Conservation (phyloP, 2,888 invertebrate species). For the Caenorhabditis imperialis region DNA sequence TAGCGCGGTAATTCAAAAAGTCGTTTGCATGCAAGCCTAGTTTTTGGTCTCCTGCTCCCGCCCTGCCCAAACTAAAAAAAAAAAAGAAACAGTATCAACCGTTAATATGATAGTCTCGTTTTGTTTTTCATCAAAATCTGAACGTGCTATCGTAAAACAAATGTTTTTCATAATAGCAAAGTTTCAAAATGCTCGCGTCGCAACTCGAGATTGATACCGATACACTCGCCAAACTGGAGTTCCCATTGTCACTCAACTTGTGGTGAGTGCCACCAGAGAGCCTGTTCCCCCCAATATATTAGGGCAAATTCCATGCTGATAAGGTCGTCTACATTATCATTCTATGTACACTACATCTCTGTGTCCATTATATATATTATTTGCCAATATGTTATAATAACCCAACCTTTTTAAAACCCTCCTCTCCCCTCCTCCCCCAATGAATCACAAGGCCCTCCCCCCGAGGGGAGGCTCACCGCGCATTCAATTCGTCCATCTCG, state of each 20-base stretch:
- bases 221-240: too few relatives aligned
- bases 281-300: too few relatives aligned
- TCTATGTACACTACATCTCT: constrained; percentile 20
- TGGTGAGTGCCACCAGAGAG: too few relatives aligned
- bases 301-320: too few relatives aligned
- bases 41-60: too few relatives aligned
- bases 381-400: constrained; percentile 29
- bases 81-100: constrained; percentile 16
- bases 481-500: constrained; percentile 8
- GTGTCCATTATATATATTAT: constrained; percentile 1
- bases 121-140: constrained; percentile 37
- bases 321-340: too few relatives aligned
- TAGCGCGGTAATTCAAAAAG: too few relatives aligned
- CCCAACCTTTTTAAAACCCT: constrained; percentile 23
- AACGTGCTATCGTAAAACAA: constrained; percentile 30
- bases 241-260: too few relatives aligned
- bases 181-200: constrained; percentile 18
- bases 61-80: not conserved
- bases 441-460: constrained; percentile 30
- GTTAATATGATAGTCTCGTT: constrained; percentile 33
- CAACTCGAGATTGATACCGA: constrained; percentile 27
- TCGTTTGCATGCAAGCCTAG: too few relatives aligned
- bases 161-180: constrained; percentile 17
- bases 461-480: too few relatives aligned
- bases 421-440: not conserved